These are phyloP conservation scores for Leptopilina clavipes DNA, from an alignment of 1,140 invertebrate species.

Conservation along the genomic window DNA sequence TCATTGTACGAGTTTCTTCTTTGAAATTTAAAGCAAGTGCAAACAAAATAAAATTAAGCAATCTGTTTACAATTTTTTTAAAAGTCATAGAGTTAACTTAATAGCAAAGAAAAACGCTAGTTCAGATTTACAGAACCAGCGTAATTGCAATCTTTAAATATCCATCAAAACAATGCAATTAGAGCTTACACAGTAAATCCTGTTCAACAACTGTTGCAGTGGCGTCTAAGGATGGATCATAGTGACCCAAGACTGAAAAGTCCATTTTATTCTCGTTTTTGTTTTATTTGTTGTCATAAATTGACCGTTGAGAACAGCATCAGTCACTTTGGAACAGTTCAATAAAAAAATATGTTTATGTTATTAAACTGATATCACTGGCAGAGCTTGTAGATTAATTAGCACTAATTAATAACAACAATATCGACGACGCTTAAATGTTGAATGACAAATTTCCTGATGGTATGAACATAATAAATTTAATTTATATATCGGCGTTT, in stretches of 20 bases:
- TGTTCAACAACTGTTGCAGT: conserved; percentile 54
- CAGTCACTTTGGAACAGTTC: conserved; percentile 61
- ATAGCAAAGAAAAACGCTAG: no score
- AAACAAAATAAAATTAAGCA: no score
- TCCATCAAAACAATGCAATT: conserved; percentile 39
- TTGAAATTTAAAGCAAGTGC: no score
- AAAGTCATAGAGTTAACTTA: no score
- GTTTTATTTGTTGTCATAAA: conserved; percentile 43
- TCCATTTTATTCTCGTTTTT: conserved; percentile 56
- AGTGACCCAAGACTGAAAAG: conserved; percentile 64
- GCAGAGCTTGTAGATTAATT: no score
- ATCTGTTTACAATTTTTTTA: no score
- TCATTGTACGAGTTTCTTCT: no score
- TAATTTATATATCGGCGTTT: no score
- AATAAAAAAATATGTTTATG: conserved; percentile 34
- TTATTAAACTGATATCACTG: background rate
- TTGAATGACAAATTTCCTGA: no score
- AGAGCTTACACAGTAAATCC: conserved; percentile 66
- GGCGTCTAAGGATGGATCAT: conserved; percentile 60
- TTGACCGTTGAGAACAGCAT: conserved; percentile 17
- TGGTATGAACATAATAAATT: no score
- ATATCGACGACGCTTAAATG: no score
- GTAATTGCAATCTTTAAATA: conserved; percentile 6
- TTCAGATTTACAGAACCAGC: conserved; percentile 33
- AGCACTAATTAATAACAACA: background rate